These are phyloP conservation scores for Strigamia maritima DNA, from an alignment of 2,888 invertebrate genomes.

Conservation along the genomic window DNA sequence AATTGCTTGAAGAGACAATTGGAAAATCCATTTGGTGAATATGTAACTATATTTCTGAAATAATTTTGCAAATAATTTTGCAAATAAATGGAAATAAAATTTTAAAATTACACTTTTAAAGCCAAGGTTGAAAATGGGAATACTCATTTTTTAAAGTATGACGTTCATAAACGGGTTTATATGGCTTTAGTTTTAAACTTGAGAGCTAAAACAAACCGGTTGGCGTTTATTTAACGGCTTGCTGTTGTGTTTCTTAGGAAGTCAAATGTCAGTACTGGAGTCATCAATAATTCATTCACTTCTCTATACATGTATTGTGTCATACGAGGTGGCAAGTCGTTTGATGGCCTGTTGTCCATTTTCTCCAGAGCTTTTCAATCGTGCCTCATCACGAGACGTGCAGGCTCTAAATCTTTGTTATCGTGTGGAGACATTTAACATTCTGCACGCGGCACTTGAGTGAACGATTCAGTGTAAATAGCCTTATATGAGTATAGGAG, in stretches of 20 bases:
- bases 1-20: conserved; percentile 2
- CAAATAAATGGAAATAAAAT: not conserved
- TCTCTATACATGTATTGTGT: conserved; percentile 10
- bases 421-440: conserved; percentile 15
- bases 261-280: not conserved
- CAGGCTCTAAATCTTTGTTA: conserved; percentile 8
- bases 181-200: not conserved
- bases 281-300: conserved; percentile 15
- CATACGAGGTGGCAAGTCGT: not conserved
- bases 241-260: not conserved
- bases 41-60: not conserved
- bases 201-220: not conserved
- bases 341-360: conserved; percentile 15
- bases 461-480: conserved; percentile 15
- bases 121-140: not conserved
- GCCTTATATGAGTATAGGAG: conserved; percentile 1
- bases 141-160: not conserved
- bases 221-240: not conserved
- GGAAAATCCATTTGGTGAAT: not conserved
- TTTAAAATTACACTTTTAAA: not conserved
- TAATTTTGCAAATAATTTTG: conserved; percentile 10
- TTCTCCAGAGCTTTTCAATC: conserved; percentile 15
- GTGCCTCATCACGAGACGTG: conserved; percentile 10
- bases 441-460: conserved; percentile 10
- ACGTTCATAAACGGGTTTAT: not conserved